phyloP scores from a whole-genome alignment of 2,888 invertebrate genomes.

The Thera britannica region DNA sequence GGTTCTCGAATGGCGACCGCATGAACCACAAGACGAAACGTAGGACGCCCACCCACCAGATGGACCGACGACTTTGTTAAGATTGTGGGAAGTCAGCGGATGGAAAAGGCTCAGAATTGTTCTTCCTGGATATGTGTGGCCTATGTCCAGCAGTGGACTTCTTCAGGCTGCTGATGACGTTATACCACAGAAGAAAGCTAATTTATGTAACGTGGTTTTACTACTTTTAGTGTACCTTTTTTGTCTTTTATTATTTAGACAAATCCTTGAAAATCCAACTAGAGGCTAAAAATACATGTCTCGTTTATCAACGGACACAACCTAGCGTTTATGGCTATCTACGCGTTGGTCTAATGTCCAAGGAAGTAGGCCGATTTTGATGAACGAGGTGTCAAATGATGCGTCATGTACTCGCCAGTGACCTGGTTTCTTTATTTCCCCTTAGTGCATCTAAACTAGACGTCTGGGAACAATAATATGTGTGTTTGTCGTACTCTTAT shows the following conservation, averaged over 20 bases:
- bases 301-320: background rate
- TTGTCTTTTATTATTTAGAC: background rate
- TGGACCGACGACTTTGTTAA: no score
- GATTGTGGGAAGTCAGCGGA: no score
- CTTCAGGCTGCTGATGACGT: no score
- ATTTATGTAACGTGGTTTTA: no score
- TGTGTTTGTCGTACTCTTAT: background rate
- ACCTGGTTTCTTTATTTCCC: conserved; percentile 44
- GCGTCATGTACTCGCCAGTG: conserved; percentile 39
- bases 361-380: conserved; percentile 42
- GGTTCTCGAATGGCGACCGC: no score
- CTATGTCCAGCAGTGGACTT: no score
- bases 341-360: conserved; percentile 33
- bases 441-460: conserved; percentile 34
- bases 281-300: background rate
- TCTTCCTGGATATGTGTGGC: no score
- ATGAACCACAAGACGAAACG: no score
- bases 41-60: no score
- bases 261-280: background rate
- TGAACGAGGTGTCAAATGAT: conserved; percentile 41
- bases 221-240: no score
- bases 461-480: conserved; percentile 9
- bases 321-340: conserved; percentile 16
- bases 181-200: no score
- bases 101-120: no score